Conservation (phyloP, 2,797 vertebrate species). For the Enteromius treurensis region DNA sequence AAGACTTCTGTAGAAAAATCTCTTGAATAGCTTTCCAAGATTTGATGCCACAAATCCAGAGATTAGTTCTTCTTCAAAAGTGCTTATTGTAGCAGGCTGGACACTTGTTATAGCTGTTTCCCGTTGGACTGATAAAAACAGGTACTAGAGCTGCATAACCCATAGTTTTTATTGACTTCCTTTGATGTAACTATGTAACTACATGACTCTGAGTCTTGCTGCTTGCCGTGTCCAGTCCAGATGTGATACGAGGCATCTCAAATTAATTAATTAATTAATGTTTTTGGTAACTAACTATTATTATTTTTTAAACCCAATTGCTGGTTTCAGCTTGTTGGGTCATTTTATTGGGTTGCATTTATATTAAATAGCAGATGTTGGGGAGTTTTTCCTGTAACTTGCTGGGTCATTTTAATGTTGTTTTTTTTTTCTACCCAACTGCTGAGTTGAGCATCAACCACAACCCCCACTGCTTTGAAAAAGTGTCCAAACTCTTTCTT, state of each 20-base stretch:
- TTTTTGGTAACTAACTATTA: background rate
- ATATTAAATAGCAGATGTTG: too few relatives aligned
- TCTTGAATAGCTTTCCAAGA: background rate
- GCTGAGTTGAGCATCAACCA: too few relatives aligned
- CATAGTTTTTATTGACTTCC: background rate
- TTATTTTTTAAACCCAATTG: too few relatives aligned
- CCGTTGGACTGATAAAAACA: background rate
- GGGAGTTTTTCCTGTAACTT: too few relatives aligned
- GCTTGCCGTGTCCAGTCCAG: background rate
- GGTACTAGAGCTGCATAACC: background rate
- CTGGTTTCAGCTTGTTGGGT: too few relatives aligned
- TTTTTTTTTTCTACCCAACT: too few relatives aligned
- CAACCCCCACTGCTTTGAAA: background rate
- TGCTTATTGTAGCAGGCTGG: constrained; percentile 5
- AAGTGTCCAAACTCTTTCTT: background rate
- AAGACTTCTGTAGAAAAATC: background rate
- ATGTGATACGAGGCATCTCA: background rate
- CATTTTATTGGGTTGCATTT: too few relatives aligned
- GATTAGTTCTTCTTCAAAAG: constrained; percentile 17
- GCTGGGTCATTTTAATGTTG: too few relatives aligned
- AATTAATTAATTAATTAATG: background rate
- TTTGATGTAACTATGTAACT: background rate
- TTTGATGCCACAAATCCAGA: constrained; percentile 1
- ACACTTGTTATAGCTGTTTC: background rate
- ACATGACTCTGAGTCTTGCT: background rate